Evolutionary conservation across 2,113 vertebrate species (phyloP).

Genomic region (Tenebrosternarchus preto): DNA sequence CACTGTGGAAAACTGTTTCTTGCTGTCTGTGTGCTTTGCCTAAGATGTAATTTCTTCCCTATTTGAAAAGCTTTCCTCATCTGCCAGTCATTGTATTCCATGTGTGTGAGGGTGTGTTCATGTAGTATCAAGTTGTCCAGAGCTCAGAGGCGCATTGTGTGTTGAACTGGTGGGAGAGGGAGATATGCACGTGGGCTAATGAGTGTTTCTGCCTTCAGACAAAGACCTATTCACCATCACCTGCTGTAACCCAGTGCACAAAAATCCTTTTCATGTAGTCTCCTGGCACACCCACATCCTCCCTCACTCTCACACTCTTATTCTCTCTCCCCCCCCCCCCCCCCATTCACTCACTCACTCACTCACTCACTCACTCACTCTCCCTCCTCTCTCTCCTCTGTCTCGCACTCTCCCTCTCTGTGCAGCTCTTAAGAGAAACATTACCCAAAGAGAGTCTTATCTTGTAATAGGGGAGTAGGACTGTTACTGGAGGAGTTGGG

Average conservation of each 20-base stretch:
- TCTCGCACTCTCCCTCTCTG: neutral
- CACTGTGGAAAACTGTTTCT: too few relatives aligned
- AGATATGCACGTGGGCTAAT: slow-evolving; percentile 43
- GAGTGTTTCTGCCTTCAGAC: slow-evolving; percentile 35
- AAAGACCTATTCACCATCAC: slow-evolving; percentile 45
- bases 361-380: neutral
- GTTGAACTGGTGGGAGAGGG: slow-evolving; percentile 12
- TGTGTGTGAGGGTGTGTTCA: neutral
- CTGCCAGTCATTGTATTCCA: neutral
- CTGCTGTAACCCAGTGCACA: neutral
- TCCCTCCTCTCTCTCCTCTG: neutral
- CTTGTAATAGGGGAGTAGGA: too few relatives aligned
- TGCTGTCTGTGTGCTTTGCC: too few relatives aligned
- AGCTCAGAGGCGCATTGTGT: slow-evolving; percentile 44
- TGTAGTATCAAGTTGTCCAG: slow-evolving; percentile 29
- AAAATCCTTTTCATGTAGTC: neutral
- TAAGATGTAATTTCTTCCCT: too few relatives aligned
- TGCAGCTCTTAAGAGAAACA: neutral
- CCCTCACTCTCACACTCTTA: slow-evolving; percentile 2
- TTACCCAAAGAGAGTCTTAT: neutral
- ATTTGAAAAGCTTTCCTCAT: too few relatives aligned
- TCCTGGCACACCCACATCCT: neutral
- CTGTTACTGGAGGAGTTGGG: too few relatives aligned
- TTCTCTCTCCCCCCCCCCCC: too few relatives aligned
- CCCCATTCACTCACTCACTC: neutral